Evolutionary conservation across 2,113 vertebrate species (phyloP), one percentile per base, ranked within the genome.

Genomic region (Neotoma lepida): DNA sequence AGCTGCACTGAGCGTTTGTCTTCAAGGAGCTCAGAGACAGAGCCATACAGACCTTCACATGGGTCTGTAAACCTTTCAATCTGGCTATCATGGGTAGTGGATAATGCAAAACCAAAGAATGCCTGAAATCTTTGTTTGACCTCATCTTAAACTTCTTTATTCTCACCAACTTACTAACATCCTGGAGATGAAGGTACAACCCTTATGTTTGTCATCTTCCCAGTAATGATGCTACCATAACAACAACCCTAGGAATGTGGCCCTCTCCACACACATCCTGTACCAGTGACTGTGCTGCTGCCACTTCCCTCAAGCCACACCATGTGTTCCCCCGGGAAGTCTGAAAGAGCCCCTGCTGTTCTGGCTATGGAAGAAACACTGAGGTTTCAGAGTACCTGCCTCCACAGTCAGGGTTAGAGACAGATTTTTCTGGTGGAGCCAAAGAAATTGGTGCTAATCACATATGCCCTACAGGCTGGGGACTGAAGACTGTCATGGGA

Each of bases 91-190:
- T 1, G 2, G 4, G 28, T 13, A 28, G 49, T 41, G 9, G 9
- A n/a, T 54, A 30, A 66, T 14, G 20, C 10, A 76, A 81, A 70
- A 86, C 2, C 39, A 80, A 76, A 90, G n/a, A 93, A 26, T 17
- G 82, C 84, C 20, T 56, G 14, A 68, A 87, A 80, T 85, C 41
- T 68, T 61, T 86, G 88, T 68, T 35, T 82, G 88, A 80, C 33
- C 44, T 22, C 30, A 77, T 51, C 30, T 51, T n/a, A 14, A 18
- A 77, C 24, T 68, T 81, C 33, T 51, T 82, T 39, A 51, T 46
- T 94, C 39, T 78, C 33, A 61, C 86, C 44, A 33, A 54, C 12
- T 85, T 78, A n/a, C 33, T 51, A 41, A 49, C 70, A 28, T 30
- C 68, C 51, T 71, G 39, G 77, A 87, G 66, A 51, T 10, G 2